Base-by-base conservation (phyloP, 2,888 invertebrate genomes). In the Drosophila mettleri region DNA sequence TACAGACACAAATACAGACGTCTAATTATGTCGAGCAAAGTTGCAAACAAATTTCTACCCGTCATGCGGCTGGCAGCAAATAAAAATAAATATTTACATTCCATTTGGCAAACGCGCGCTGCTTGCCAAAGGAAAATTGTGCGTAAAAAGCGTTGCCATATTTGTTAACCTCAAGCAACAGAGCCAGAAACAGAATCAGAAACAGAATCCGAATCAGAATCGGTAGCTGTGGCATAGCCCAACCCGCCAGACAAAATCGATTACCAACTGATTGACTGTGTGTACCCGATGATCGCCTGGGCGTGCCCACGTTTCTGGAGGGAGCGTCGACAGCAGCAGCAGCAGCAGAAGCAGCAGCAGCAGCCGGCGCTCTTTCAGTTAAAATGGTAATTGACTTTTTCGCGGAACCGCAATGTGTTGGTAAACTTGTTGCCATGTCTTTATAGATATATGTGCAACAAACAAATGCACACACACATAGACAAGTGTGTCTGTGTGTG, bases 81-180 rank as follows among this genome's bases (percentile, higher is more conserved):
- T 88, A 88, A 88, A 86, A 86, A 88, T 86, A 86, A 86, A 86
- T 86, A 88, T 86, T 86, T 86, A 84, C 86, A 88, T 86, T 86
- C 88, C 88, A 86, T 86, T 86, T 88, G 84, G 83, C 76, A 80
- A 85, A 69, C 69, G 65, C 80, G 75, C 72, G 29, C 52, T 58
- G 53, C 54, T 22, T 41, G 41, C 52, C 73, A 81, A 88, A 84
- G 86, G 86, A 88, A 84, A 86, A 86, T 86, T 86, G 88, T 86
- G 85, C 85, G 85, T 86, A 86, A 88, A 86, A 88, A 85, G 83
- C 77, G 57, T 69, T 63, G 71, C 69, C 86, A 86, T 86, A 88
- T 86, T 86, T 86, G 85, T 86, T 88, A 84, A 86, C 85, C 88
- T 86, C 84, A 88, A 86, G 88, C 88, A 86, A 88, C 75, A 85